Percentiles rank a stretch among this genome's conserved stretches.
Evolutionary conservation across 2,113 vertebrate genomes (phyloP).

Genomic region (Rousettus leschenaultii): DNA sequence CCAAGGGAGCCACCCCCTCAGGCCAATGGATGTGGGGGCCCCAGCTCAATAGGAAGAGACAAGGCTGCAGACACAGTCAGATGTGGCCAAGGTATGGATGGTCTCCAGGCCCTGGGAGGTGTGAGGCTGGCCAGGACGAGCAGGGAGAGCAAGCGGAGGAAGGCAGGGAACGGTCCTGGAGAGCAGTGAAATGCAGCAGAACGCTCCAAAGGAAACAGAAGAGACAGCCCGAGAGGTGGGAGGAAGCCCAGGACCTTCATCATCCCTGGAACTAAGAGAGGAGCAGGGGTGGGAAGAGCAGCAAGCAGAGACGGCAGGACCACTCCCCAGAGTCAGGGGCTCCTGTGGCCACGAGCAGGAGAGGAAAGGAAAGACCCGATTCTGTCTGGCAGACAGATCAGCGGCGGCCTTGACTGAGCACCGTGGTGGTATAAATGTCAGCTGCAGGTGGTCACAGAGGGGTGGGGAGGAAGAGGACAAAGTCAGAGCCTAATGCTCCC

Average conservation of each 20-base stretch:
- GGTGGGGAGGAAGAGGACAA: neutral
- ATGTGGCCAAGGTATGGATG: neutral
- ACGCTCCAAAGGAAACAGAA: neutral
- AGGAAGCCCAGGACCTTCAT: neutral
- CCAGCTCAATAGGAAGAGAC: neutral
- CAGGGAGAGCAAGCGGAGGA: neutral
- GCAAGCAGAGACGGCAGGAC: neutral
- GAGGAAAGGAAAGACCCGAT: neutral
- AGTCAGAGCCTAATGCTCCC: neutral
- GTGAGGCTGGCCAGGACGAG: neutral
- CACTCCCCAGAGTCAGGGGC: neutral
- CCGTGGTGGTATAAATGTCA: neutral
- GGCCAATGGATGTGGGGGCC: neutral
- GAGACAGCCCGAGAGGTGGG: rapidly evolving
- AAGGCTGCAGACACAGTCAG: neutral
- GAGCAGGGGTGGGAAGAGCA: neutral
- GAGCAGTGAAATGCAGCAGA: neutral
- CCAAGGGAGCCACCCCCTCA: neutral
- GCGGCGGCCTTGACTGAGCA: neutral
- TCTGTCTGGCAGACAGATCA: neutral
- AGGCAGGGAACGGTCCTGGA: neutral
- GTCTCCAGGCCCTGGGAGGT: neutral
- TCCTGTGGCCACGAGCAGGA: too few species aligned
- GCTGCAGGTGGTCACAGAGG: neutral
- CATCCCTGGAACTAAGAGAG: neutral